Conservation (phyloP, 2,888 invertebrate genomes). For the Limenitis camilla region DNA sequence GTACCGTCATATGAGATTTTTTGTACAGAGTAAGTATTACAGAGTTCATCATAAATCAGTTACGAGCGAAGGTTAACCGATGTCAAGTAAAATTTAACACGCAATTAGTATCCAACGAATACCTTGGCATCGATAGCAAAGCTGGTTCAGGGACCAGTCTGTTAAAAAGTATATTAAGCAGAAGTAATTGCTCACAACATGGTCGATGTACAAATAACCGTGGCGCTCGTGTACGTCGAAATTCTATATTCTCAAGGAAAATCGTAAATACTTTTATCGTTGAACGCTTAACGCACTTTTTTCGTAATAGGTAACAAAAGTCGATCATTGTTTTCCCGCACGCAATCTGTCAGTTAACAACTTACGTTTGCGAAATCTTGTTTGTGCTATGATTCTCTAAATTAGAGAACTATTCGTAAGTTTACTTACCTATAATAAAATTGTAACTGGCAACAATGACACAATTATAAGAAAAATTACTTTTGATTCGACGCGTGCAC, state of each 20-base stretch:
- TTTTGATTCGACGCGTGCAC: too few relatives aligned
- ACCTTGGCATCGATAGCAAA: slow-evolving; percentile 64
- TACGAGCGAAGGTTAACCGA: slow-evolving; percentile 57
- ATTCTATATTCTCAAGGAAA: slow-evolving; percentile 8
- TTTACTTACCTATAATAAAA: background rate
- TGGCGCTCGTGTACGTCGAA: slow-evolving; percentile 2
- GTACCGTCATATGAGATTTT: slow-evolving; percentile 31
- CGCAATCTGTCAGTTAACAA: slow-evolving; percentile 54
- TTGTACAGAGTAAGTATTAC: slow-evolving; percentile 26
- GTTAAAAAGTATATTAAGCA: slow-evolving; percentile 4
- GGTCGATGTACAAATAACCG: slow-evolving; percentile 3
- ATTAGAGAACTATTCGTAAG: slow-evolving; percentile 36
- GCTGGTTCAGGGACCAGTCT: slow-evolving; percentile 21
- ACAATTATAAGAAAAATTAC: background rate
- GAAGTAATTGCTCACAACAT: slow-evolving; percentile 4
- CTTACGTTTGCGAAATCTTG: slow-evolving; percentile 37
- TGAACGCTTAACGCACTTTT: slow-evolving; percentile 46
- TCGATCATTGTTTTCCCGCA: slow-evolving; percentile 57
- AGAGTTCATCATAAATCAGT: slow-evolving; percentile 41
- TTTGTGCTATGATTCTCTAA: slow-evolving; percentile 40
- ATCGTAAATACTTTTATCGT: slow-evolving; percentile 11
- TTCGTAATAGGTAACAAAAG: slow-evolving; percentile 42
- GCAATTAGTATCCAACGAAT: slow-evolving; percentile 63
- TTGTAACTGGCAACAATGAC: background rate
- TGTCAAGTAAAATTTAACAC: slow-evolving; percentile 71